Evolutionary conservation across 2,113 vertebrate genomes (phyloP).

Genomic region (Barnardius zonarius): DNA sequence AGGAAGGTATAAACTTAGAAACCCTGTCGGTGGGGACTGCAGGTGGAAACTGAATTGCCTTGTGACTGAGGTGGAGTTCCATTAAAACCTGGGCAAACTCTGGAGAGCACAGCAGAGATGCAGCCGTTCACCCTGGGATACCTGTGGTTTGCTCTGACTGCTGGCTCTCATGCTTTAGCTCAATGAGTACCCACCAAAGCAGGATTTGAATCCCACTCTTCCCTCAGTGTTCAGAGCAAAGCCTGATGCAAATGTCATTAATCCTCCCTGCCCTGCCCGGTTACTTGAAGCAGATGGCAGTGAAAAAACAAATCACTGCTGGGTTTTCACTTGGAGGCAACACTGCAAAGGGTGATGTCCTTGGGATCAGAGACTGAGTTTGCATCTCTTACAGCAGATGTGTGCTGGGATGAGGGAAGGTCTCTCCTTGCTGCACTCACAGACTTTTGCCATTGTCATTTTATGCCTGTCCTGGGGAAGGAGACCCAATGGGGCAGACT

Average conservation of each 20-base stretch:
- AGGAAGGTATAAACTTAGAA: not conserved
- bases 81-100: not conserved
- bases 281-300: not conserved
- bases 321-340: not conserved
- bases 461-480: not conserved
- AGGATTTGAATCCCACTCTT: not conserved
- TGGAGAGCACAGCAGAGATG: not conserved
- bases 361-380: not conserved
- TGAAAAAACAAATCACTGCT: not conserved
- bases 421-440: not conserved
- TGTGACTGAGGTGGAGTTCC: not conserved
- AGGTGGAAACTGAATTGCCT: not conserved
- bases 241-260: not conserved
- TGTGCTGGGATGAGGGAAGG: not conserved
- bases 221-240: not conserved
- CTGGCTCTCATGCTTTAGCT: not conserved
- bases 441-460: not conserved
- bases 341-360: rapidly evolving
- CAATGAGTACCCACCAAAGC: not conserved
- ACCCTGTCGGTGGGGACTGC: not conserved
- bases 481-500: not conserved
- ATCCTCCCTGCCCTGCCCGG: not conserved
- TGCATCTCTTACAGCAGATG: too few relatives aligned
- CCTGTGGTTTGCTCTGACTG: not conserved
- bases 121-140: not conserved